phyloP scores from a whole-genome alignment of 2,113 vertebrate genomes.

The human region GRCh38 chr18:76322001-76322500 shows the following conservation, averaged over 20 bases:
- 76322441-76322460: fast-evolving
- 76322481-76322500: neutral
- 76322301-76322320: fast-evolving
- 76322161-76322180: conserved; percentile 80
- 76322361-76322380: too few relatives aligned
- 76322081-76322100: conserved; percentile 74
- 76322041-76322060: conserved; percentile 80
- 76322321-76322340: fast-evolving
- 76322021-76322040: conserved; percentile 79
- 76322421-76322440: neutral
- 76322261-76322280: neutral
- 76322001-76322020: conserved; percentile 74
- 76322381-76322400: neutral
- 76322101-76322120: conserved; percentile 86
- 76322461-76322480: neutral
- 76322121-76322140: conserved; percentile 84
- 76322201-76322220: conserved; percentile 80
- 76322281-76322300: fast-evolving
- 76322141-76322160: conserved; percentile 84
- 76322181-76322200: conserved; percentile 85
- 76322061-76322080: conserved; percentile 84
- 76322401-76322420: neutral
- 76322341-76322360: fast-evolving
- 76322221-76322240: conserved; percentile 74
- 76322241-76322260: conserved; percentile 38